These are phyloP conservation scores for Drosophila neocordata DNA, from an alignment of 1,140 invertebrate genomes.

Conservation along the genomic window DNA sequence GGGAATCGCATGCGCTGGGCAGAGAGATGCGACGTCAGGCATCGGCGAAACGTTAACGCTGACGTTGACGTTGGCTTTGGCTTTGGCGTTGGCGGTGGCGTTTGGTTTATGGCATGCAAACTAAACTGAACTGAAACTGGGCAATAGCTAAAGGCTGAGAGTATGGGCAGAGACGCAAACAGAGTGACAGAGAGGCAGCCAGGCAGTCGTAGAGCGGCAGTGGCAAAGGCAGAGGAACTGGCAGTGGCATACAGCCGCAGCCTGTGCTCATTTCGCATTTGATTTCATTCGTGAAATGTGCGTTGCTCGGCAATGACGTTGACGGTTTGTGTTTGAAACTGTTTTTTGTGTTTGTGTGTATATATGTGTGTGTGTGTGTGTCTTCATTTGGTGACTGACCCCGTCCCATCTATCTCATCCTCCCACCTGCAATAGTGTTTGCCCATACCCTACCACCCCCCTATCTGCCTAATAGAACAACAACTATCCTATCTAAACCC, in stretches of 20 bases:
- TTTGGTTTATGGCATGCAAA: neutral
- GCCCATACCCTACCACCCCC: too few species aligned
- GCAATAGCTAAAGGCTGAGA: slow-evolving; percentile 9
- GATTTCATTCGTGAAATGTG: slow-evolving; percentile 79
- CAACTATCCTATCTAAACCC: neutral
- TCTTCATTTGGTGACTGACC: slow-evolving; percentile 21
- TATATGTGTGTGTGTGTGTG: slow-evolving; percentile 19
- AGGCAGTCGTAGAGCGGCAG: neutral
- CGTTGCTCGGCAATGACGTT: slow-evolving; percentile 66
- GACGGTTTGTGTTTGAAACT: slow-evolving; percentile 30
- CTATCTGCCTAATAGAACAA: neutral
- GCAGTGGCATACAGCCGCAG: slow-evolving; percentile 30
- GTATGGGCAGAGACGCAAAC: neutral
- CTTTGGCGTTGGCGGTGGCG: neutral
- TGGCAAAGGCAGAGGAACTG: slow-evolving; percentile 34
- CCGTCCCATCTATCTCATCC: neutral
- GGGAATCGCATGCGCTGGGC: slow-evolving; percentile 33
- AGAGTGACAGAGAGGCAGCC: neutral
- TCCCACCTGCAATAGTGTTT: too few species aligned
- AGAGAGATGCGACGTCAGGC: neutral
- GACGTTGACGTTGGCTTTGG: neutral
- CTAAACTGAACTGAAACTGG: slow-evolving; percentile 1
- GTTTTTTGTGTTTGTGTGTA: neutral
- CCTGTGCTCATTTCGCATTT: slow-evolving; percentile 75
- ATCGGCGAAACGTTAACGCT: neutral